Conservation (phyloP, 2,797 vertebrate species). For the Capromys pilorides region DNA sequence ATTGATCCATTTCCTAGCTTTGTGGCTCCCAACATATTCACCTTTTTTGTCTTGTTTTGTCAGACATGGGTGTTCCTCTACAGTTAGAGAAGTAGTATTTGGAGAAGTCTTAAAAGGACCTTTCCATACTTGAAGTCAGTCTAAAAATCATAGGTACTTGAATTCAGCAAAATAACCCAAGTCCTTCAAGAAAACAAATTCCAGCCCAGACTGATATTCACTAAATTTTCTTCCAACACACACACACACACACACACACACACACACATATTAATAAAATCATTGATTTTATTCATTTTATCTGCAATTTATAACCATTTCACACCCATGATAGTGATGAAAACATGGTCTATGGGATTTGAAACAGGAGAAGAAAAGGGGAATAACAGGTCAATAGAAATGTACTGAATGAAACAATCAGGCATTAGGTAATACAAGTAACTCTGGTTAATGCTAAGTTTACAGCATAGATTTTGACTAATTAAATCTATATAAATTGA, state of each 20-base stretch:
- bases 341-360: background rate
- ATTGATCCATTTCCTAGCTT: no score
- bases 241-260: no score
- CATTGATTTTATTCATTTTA: background rate
- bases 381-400: background rate
- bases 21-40: no score
- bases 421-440: background rate
- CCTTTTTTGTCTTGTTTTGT: no score
- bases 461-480: background rate
- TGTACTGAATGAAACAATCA: background rate
- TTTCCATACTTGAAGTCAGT: no score
- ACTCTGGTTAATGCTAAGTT: background rate
- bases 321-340: background rate
- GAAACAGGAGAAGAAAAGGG: background rate
- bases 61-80: no score
- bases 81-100: no score
- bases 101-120: no score
- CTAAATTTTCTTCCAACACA: background rate
- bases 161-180: no score
- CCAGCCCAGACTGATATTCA: no score
- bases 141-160: no score
- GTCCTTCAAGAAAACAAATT: no score
- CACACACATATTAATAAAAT: conserved; percentile 34
- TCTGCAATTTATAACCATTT: conserved; percentile 1
- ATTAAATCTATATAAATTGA: background rate